Evolutionary conservation across 2,113 vertebrate species (phyloP), one percentile per base, ranked within the genome.

Genomic region (Ranitomeya variabilis): DNA sequence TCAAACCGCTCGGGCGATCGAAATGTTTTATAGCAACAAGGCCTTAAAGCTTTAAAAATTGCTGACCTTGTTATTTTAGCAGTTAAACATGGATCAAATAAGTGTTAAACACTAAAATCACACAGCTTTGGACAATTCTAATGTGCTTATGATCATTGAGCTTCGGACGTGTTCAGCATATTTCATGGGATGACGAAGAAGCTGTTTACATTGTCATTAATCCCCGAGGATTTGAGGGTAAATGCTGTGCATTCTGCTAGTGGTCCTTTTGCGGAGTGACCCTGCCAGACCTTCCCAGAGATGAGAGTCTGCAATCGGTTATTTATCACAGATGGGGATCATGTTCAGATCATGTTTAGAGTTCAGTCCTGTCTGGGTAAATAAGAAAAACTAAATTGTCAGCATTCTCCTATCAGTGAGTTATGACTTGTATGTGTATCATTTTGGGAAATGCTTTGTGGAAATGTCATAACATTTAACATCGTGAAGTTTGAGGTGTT

Each of bases 171-270:
- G 83, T 84, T 90, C 76, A 91, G 0, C 73, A 83, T 86, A 31
- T 81, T 85, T 91, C 87, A 83, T 69, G 54, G 86, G 64, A 74
- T 0, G 90, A 78, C 74, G 86, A 51, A 76, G 45, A 85, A 90
- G 71, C 80, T 90, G 77, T 88, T 91, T 64, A 62, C 83, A 64
- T 89, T 91, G 3, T 84, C 90, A 18, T 89, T 91, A 90, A 91
- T 91, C 88, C 85, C 31, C 51, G 90, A 3, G 89, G 57, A 87
- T 92, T 91, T 92, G 54, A 73, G 90, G 76, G 69, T 80, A 90
- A 91, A 77, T 90, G 62, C 9, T 55, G 69, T 52, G 87, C 64
- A 77, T 90, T 91, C 91, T 71, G n/a, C 89, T 66, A 67, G 19
- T 0, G 64, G 64, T 82, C 71, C 85, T 91, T 91, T 88, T 69